Evolutionary conservation across 2,888 invertebrate genomes (phyloP).

Genomic region (Clostera curtula): DNA sequence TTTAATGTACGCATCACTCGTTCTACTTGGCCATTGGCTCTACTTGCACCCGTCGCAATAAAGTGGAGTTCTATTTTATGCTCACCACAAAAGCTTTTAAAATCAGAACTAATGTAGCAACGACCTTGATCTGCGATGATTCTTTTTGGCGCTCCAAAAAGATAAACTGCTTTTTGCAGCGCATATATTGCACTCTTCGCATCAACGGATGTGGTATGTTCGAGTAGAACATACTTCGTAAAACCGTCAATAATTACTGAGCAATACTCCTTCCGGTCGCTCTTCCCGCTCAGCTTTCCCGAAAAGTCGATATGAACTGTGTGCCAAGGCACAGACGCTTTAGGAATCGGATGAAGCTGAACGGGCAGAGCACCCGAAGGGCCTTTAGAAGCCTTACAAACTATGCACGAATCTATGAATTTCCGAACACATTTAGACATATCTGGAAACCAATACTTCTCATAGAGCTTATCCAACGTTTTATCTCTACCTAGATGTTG

Average conservation of each 20-base stretch:
- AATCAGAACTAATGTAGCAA: conserved; percentile 2
- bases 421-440: conserved; percentile 17
- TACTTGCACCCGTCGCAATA: conserved; percentile 2
- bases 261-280: conserved; percentile 3
- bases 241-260: conserved; percentile 1
- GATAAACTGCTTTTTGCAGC: conserved; percentile 1
- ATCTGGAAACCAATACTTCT: conserved; percentile 22
- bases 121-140: conserved; percentile 5
- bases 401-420: conserved; percentile 17
- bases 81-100: conserved; percentile 1
- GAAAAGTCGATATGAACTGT: conserved; percentile 1
- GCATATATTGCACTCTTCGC: neutral
- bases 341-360: conserved; percentile 16
- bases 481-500: conserved; percentile 21
- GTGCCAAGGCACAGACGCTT: conserved; percentile 1
- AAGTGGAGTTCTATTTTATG: conserved; percentile 2
- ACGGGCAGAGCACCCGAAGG: conserved; percentile 15
- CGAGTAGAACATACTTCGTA: neutral
- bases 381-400: conserved; percentile 19
- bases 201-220: conserved; percentile 1
- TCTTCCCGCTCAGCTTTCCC: conserved; percentile 4
- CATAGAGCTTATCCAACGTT: conserved; percentile 21
- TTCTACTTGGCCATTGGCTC: conserved; percentile 1
- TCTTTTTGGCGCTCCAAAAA: conserved; percentile 4
- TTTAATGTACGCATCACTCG: conserved; percentile 3